Evolutionary conservation across 2,797 vertebrate species (phyloP).

Genomic region (Sandelia bainsii): DNA sequence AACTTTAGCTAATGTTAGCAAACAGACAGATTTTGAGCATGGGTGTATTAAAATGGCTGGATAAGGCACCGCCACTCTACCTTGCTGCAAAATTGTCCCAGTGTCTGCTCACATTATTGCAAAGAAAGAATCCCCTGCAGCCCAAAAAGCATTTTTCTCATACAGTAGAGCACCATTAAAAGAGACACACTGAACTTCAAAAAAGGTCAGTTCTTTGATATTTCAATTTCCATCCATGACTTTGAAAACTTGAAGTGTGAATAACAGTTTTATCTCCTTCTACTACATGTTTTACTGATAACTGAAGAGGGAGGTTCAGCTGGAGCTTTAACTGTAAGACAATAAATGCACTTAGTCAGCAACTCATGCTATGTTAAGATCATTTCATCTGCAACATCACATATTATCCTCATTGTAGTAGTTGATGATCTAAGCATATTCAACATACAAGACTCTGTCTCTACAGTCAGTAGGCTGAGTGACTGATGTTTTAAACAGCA

Average conservation of each 20-base stretch:
- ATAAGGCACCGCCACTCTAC: too few species aligned
- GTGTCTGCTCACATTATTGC: neutral
- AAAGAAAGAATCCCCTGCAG: too few species aligned
- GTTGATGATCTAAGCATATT: too few species aligned
- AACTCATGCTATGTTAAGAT: neutral
- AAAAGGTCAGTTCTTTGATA: too few species aligned
- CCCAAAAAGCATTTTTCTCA: too few species aligned
- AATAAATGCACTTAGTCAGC: neutral
- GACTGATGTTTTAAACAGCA: conserved; percentile 5
- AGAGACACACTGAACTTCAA: too few species aligned
- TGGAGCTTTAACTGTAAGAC: neutral
- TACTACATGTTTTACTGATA: neutral
- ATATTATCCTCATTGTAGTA: neutral
- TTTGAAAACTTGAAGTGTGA: neutral
- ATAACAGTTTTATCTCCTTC: neutral
- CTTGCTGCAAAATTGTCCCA: neutral
- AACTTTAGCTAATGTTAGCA: neutral
- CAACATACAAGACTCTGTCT: too few species aligned
- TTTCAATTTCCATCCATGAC: too few species aligned
- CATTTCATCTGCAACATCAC: neutral
- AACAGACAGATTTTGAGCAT: neutral
- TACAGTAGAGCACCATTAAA: too few species aligned
- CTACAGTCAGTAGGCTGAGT: neutral
- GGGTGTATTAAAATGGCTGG: neutral
- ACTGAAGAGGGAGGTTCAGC: neutral